phyloP scores from a whole-genome alignment of 37 sponge, comb jelly and placozoan species.

The Theonella swinhoei region DNA sequence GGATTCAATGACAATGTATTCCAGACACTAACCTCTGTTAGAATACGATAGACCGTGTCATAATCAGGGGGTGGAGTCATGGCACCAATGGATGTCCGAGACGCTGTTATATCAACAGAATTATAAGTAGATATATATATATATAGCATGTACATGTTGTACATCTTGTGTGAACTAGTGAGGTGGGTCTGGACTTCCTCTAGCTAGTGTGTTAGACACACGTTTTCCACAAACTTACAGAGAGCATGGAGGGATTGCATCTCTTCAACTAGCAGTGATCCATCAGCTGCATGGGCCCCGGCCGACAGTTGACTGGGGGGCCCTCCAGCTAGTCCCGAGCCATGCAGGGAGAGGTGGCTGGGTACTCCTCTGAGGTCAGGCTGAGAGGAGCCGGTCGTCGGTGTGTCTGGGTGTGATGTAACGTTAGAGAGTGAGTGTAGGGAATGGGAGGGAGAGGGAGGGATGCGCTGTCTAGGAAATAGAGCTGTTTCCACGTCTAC shows the following conservation, averaged over 20 bases:
- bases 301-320: constrained; percentile 21
- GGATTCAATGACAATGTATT: too few species aligned
- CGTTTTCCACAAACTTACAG: background rate
- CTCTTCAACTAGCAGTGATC: background rate
- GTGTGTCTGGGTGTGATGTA: background rate
- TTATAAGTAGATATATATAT: background rate
- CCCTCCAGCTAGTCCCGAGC: constrained; percentile 12
- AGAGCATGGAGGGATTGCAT: constrained; percentile 18
- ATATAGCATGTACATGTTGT: too few species aligned
- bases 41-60: constrained; percentile 19
- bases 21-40: constrained; percentile 11
- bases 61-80: constrained; percentile 13
- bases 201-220: too few species aligned
- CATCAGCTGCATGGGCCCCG: constrained; percentile 8
- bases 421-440: background rate
- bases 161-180: too few species aligned
- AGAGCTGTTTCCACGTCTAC: background rate
- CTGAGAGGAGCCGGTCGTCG: background rate
- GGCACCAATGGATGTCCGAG: background rate
- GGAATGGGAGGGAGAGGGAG: background rate
- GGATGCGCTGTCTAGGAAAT: background rate
- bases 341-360: constrained; percentile 14
- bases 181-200: too few species aligned
- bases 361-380: background rate
- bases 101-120: background rate